Evolutionary conservation across 2,113 vertebrate species (phyloP).

Genomic region (Antechinus flavipes): DNA sequence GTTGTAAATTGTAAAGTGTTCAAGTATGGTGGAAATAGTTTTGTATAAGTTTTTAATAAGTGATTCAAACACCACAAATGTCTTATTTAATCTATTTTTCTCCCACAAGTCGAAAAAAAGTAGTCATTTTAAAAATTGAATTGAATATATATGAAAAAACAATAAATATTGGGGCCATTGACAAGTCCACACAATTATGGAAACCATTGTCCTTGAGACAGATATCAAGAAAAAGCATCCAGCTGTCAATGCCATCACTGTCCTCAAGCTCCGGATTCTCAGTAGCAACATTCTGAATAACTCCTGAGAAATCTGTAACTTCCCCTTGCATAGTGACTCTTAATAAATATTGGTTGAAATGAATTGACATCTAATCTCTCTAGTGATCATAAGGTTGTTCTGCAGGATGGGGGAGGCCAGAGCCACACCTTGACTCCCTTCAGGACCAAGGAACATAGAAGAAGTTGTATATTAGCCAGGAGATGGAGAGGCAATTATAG

Average conservation of each 20-base stretch:
- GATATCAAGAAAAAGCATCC: neutral
- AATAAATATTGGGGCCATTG: neutral
- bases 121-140: neutral
- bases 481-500: neutral
- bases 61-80: neutral
- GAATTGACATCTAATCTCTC: neutral
- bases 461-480: neutral
- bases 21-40: neutral
- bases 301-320: neutral
- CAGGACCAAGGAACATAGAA: neutral
- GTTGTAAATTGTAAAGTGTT: neutral
- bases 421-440: neutral
- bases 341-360: neutral
- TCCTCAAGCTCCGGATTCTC: neutral
- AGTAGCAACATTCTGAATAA: neutral
- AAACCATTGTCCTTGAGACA: neutral
- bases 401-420: neutral
- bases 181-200: neutral
- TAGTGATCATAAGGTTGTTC: neutral
- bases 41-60: neutral
- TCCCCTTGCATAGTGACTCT: neutral
- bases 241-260: neutral
- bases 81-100: neutral
- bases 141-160: neutral
- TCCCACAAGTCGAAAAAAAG: neutral